Evolutionary conservation across 2,888 invertebrate genomes (phyloP), one percentile per base, ranked within the genome.

Genomic region (Drosophila seclusa): DNA sequence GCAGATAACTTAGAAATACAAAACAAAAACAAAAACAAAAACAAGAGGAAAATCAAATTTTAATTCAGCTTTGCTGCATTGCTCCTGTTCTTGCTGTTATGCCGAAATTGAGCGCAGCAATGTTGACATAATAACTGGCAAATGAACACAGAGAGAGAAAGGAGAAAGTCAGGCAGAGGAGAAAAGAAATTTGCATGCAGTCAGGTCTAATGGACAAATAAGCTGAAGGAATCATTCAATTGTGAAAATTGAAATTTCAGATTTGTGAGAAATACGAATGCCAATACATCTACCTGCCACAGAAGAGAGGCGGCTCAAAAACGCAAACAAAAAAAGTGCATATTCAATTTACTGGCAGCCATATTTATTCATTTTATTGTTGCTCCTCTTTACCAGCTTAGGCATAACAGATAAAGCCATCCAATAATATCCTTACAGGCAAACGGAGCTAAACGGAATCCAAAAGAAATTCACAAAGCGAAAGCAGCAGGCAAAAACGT

Each of bases 161-260:
- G 13, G 54, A 36, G 31, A 21, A 49, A 48, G 24, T 29, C 21
- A 16, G 16, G 10, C 4, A 38, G 45, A n/a, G 27, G 54, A 59
- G 49, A 61, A 48, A 8, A 40, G 36, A 61, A 73, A 79, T 81
- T 73, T 80, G 74, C 80, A 80, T 85, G 68, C 61, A 75, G 72
- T 63, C 71, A 80, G 49, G 57, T 83, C 70, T 80, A 85, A 86
- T 85, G 83, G 72, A 70, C 74, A 83, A 74, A 85, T 73, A 75
- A 73, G 71, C 58, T 54, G 57, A 52, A 60, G 59, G 61, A 80
- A 66, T 76, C 84, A 80, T 75, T 84, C 78, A 67, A 78, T 80
- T 84, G 82, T 76, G 73, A 71, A 84, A 84, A 87, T 87, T 65
- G 68, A 83, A 84, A 78, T 75, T 83, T 73, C 64, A 70, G 84